Evolutionary conservation across 2,113 vertebrate species (phyloP), one percentile per base, ranked within the genome.

Genomic region (Climacteris rufus): DNA sequence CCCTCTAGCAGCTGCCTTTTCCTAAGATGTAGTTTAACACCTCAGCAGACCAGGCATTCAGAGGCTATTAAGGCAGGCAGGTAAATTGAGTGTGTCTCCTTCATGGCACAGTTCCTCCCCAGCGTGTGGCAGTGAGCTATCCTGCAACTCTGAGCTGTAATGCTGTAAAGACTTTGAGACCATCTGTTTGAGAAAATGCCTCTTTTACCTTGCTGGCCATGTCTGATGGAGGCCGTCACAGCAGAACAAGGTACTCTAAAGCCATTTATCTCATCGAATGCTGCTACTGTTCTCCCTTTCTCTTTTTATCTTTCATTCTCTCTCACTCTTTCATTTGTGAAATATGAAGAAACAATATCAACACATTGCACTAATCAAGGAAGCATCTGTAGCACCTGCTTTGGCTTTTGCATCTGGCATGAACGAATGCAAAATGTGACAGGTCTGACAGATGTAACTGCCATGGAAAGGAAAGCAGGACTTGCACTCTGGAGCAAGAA

Each of bases 1-100:
- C 61, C 23, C 35, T 59, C 44, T 27, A 60, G 83, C 52, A 70
- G 44, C 72, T 95, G 76, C 52, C 82, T 92, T 82, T 89, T 52
- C 22, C 22, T 3, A 7, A 31, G 44, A 57, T 52, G 56, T 7
- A 31, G 44, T 31, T 72, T 42, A 83, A 40, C 47, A 44, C 33
- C 47, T 83, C 30, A 25, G 42, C 80, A 94, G 83, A 63, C 56
- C 86, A 75, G 59, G 18, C 1, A 0, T 39, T 77, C 1, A 0
- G 35, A 2, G 22, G 40, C 33, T 74, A 22, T 61, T 61, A 31
- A 37, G 44, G 63, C 56, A 28, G 86, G 56, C 91, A 89, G 54
- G 64, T 84, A 84, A 78, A 93, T 68, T 45, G 91, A 93, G 61
- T 88, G 75, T 30, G 7, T 83, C 90, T 94, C 92, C 88, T 94